phyloP scores from a whole-genome alignment of 2,113 vertebrate species.

The Lanius collurio region DNA sequence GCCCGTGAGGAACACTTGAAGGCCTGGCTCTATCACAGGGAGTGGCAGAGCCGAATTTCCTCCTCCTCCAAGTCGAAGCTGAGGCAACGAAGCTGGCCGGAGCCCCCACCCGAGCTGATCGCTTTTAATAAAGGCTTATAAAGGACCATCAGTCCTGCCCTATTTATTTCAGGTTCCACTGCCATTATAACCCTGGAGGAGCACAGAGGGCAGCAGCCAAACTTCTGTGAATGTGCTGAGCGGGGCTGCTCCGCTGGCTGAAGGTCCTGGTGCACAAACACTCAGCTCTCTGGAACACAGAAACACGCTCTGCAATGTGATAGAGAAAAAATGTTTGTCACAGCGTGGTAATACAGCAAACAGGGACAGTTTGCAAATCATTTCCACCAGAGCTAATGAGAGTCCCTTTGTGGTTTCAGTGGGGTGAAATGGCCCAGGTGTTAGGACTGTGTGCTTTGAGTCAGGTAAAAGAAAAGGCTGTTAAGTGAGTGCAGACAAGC shows the following conservation, averaged over 20 bases:
- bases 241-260: neutral
- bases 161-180: no score
- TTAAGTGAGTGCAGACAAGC: neutral
- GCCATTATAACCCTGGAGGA: no score
- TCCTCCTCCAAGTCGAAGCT: no score
- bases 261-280: neutral
- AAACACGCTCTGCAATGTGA: neutral
- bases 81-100: no score
- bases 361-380: neutral
- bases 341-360: neutral
- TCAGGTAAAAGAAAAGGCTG: neutral
- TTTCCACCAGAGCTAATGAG: neutral
- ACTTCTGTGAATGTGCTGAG: rapidly evolving
- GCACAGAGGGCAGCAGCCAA: neutral
- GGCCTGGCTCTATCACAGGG: no score
- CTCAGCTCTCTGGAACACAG: neutral
- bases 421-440: neutral
- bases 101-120: no score
- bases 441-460: neutral
- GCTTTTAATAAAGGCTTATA: no score
- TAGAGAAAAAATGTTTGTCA: neutral
- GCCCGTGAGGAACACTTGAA: no score
- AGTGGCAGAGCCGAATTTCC: no score
- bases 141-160: no score
- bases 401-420: rapidly evolving